Conservation (phyloP, 2,797 vertebrate genomes). For the Macroramphosus scolopax region DNA sequence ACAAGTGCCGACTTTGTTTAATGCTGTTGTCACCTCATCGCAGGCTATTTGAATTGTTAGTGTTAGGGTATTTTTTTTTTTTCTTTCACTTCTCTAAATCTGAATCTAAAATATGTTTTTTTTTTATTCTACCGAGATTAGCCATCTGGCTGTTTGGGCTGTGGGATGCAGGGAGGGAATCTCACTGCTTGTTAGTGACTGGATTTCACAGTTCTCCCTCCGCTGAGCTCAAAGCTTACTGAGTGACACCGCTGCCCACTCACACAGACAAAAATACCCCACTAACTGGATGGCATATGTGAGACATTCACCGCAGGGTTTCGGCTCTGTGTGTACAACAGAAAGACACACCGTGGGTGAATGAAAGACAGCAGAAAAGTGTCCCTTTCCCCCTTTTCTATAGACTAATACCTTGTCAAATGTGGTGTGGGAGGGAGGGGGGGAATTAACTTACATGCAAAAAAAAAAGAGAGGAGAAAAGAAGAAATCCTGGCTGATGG, state of each 20-base stretch:
- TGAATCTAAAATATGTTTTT: slow-evolving; percentile 63
- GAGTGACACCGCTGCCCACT: slow-evolving; percentile 76
- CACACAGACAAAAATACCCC: slow-evolving; percentile 72
- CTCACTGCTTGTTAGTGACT: slow-evolving; percentile 74
- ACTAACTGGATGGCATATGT: slow-evolving; percentile 73
- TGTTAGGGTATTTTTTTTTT: slow-evolving; percentile 16
- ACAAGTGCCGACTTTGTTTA: slow-evolving; percentile 52
- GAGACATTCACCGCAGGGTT: slow-evolving; percentile 63
- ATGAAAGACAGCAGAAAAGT: slow-evolving; percentile 47
- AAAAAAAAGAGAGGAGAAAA: background rate
- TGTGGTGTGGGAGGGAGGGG: slow-evolving; percentile 4
- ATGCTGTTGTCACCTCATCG: slow-evolving; percentile 54
- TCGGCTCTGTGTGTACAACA: slow-evolving; percentile 50
- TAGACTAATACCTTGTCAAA: slow-evolving; percentile 49
- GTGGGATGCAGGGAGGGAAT: slow-evolving; percentile 64
- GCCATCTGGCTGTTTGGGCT: slow-evolving; percentile 64
- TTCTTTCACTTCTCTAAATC: slow-evolving; percentile 37
- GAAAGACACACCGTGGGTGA: slow-evolving; percentile 52
- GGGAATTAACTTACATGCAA: slow-evolving; percentile 46
- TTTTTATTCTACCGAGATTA: slow-evolving; percentile 71
- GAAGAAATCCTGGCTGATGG: slow-evolving; percentile 53
- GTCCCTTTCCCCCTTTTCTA: slow-evolving; percentile 23
- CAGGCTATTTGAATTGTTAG: slow-evolving; percentile 46
- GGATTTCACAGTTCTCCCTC: slow-evolving; percentile 72
- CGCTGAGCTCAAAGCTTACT: slow-evolving; percentile 68